These are phyloP conservation scores for Takifugu bimaculatus DNA, from an alignment of 2,113 vertebrate genomes.

Conservation along the genomic window DNA sequence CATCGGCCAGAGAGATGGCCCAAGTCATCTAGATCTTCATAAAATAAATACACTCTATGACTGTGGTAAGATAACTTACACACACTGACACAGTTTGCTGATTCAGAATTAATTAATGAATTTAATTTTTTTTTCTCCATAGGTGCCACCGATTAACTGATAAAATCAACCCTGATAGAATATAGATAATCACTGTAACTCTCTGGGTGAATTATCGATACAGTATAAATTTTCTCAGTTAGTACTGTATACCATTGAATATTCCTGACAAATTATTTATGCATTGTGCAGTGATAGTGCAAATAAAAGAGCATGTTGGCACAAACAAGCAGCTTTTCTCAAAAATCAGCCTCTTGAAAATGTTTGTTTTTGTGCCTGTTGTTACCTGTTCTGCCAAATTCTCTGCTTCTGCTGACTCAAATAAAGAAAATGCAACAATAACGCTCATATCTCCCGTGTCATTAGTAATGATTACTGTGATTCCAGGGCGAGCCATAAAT, in stretches of 20 bases:
- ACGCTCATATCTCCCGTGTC: not conserved
- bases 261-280: not conserved
- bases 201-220: conserved; percentile 5
- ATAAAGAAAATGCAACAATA: conserved; percentile 39
- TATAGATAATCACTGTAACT: conserved; percentile 3
- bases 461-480: not conserved
- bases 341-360: too few species aligned
- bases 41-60: conserved; percentile 81
- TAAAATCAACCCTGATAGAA: conserved; percentile 16
- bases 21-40: conserved; percentile 77
- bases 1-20: conserved; percentile 79
- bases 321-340: not conserved
- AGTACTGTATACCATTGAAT: not conserved
- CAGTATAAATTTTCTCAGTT: not conserved
- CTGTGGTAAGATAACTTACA: conserved; percentile 68
- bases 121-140: conserved; percentile 10
- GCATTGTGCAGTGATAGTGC: not conserved
- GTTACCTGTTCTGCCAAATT: not conserved
- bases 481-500: not conserved
- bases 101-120: not conserved
- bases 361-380: too few species aligned
- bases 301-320: not conserved
- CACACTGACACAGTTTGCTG: not conserved
- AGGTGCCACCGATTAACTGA: conserved; percentile 49
- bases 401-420: conserved; percentile 23